Evolutionary conservation across 2,888 invertebrate genomes (phyloP).

Genomic region (Apamea crenata): DNA sequence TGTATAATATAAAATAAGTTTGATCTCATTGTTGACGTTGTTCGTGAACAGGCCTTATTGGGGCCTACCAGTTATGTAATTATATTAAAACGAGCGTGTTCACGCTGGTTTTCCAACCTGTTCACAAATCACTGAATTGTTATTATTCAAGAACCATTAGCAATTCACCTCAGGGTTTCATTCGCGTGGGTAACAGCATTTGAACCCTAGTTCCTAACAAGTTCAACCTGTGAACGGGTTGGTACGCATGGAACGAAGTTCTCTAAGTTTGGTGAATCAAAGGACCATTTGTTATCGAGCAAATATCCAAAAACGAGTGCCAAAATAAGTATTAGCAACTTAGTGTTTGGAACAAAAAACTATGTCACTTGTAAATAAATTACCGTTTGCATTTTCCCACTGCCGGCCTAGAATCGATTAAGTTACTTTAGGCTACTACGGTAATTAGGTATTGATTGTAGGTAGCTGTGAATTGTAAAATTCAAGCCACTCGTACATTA

Average conservation of each 20-base stretch:
- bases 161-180: neutral
- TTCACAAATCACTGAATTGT: conserved; percentile 16
- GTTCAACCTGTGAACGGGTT: neutral
- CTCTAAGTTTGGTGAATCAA: conserved; percentile 21
- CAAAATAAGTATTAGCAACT: conserved; percentile 56
- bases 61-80: conserved; percentile 44
- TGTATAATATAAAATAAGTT: conserved; percentile 42
- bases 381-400: conserved; percentile 38
- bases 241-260: conserved; percentile 24
- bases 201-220: neutral
- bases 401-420: conserved; percentile 58
- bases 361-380: conserved; percentile 31
- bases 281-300: conserved; percentile 34
- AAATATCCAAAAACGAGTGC: conserved; percentile 51
- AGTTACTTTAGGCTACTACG: conserved; percentile 24
- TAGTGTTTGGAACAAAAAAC: conserved; percentile 32
- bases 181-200: neutral
- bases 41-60: conserved; percentile 51
- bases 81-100: conserved; percentile 5
- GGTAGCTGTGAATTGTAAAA: conserved; percentile 1
- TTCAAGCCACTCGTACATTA: neutral
- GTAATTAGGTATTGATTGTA: conserved; percentile 30
- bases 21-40: conserved; percentile 56
- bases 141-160: neutral
- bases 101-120: conserved; percentile 18